Evolutionary conservation across 2,113 vertebrate genomes (phyloP).

Genomic region (Dipodomys stephensi): DNA sequence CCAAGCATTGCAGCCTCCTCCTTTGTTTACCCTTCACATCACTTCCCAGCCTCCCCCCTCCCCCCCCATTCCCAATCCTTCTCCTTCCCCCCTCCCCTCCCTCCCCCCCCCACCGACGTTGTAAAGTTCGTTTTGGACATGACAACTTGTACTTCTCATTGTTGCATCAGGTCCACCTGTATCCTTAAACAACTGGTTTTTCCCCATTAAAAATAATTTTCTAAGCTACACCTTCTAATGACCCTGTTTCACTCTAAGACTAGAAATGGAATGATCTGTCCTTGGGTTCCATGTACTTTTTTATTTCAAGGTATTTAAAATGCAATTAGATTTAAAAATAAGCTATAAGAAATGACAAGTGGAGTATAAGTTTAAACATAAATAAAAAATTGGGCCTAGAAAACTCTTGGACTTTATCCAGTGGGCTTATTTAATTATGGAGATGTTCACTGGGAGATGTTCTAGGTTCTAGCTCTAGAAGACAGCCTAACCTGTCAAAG

Average conservation of each 20-base stretch:
- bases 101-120: too few relatives aligned
- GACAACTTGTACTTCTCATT: too few relatives aligned
- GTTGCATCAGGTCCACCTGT: too few relatives aligned
- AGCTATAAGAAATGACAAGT: conserved; percentile 16
- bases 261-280: not conserved
- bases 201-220: too few relatives aligned
- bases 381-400: conserved; percentile 1
- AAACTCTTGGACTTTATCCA: conserved; percentile 4
- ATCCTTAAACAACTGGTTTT: too few relatives aligned
- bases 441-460: not conserved
- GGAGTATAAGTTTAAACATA: conserved; percentile 13
- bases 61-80: too few relatives aligned
- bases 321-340: not conserved
- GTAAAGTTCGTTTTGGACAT: too few relatives aligned
- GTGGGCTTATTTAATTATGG: not conserved
- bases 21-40: too few relatives aligned
- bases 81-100: too few relatives aligned
- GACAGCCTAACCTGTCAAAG: not conserved
- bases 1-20: too few relatives aligned
- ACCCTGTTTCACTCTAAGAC: not conserved
- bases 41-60: too few relatives aligned
- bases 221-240: conserved; percentile 1
- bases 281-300: not conserved
- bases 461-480: not conserved
- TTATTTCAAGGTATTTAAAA: conserved; percentile 11